These are phyloP conservation scores for Talpa occidentalis DNA, from an alignment of 2,113 vertebrate species.

Conservation along the genomic window DNA sequence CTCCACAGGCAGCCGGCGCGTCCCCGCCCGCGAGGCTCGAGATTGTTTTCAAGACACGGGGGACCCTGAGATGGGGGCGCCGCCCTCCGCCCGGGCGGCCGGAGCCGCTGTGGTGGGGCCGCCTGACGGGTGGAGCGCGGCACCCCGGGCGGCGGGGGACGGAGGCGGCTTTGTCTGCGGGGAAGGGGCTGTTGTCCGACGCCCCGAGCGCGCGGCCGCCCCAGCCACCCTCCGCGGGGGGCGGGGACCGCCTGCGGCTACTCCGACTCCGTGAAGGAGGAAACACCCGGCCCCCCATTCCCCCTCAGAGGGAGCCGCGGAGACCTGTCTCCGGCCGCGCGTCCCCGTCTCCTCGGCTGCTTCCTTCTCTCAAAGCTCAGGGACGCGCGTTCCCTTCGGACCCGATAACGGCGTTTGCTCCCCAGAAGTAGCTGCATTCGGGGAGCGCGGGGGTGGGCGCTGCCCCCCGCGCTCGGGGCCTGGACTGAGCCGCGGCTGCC, in stretches of 20 bases:
- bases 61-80: background rate
- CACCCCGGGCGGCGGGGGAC: background rate
- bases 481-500: background rate
- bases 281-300: background rate
- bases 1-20: background rate
- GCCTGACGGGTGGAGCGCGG: background rate
- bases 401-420: no score
- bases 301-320: background rate
- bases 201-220: background rate
- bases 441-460: background rate
- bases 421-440: background rate
- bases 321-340: background rate
- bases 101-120: background rate
- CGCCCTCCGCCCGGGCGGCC: background rate
- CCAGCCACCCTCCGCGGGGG: background rate
- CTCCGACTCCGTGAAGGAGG: background rate
- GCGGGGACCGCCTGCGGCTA: background rate
- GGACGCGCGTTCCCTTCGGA: background rate
- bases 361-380: background rate
- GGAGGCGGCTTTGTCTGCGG: conserved; percentile 40
- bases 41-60: background rate
- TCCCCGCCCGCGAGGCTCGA: no score
- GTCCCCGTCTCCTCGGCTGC: background rate
- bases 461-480: no score
- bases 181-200: background rate